Percentiles rank a stretch among this genome's conserved stretches.
phyloP scores from a whole-genome alignment of 2,888 invertebrate species.

The Miltochrista miniata region DNA sequence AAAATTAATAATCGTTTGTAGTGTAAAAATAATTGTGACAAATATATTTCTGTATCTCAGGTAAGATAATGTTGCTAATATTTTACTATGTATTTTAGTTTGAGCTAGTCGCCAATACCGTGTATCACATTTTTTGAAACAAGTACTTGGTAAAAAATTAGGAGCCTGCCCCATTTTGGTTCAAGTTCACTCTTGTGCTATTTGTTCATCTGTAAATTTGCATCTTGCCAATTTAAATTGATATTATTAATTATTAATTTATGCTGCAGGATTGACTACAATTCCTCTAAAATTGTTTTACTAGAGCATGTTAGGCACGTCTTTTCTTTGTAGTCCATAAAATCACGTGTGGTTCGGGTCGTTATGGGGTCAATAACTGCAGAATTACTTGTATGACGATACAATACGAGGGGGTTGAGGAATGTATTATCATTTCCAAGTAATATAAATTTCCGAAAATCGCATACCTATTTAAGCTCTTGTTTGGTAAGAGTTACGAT shows the following conservation, averaged over 20 bases:
- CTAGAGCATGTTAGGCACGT: slow-evolving; percentile 7
- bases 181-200: slow-evolving; percentile 67
- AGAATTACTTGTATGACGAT: slow-evolving; percentile 47
- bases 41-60: slow-evolving; percentile 73
- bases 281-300: slow-evolving; percentile 4
- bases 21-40: slow-evolving; percentile 83
- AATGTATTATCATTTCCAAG: neutral
- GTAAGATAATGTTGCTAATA: slow-evolving; percentile 66
- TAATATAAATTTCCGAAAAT: neutral
- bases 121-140: slow-evolving; percentile 16
- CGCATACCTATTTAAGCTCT: neutral
- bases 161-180: slow-evolving; percentile 68
- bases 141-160: slow-evolving; percentile 42
- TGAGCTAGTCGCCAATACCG: slow-evolving; percentile 17
- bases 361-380: slow-evolving; percentile 81
- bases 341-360: slow-evolving; percentile 79
- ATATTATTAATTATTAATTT: neutral
- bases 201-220: slow-evolving; percentile 44
- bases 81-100: slow-evolving; percentile 18
- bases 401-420: slow-evolving; percentile 12
- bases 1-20: slow-evolving; percentile 78
- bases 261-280: neutral
- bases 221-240: slow-evolving; percentile 11
- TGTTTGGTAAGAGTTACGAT: neutral
- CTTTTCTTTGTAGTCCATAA: slow-evolving; percentile 59